These are phyloP conservation scores for Cantharis rustica DNA, from an alignment of 2,888 invertebrate genomes.

Conservation along the genomic window DNA sequence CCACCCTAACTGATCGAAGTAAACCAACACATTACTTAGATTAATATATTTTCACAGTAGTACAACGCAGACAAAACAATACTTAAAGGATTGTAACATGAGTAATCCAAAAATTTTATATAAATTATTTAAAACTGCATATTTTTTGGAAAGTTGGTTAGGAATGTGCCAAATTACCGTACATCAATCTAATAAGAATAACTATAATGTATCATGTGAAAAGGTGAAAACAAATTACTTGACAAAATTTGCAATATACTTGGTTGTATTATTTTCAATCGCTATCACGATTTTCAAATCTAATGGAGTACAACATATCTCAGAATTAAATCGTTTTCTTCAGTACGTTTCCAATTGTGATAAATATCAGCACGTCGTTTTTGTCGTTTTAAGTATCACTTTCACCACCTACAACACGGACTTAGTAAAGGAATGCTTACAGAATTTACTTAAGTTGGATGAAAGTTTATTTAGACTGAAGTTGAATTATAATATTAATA, in stretches of 20 bases:
- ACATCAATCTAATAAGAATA: not conserved
- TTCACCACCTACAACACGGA: too few relatives aligned
- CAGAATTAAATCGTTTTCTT: not conserved
- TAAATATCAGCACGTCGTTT: too few relatives aligned
- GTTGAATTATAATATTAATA: not conserved
- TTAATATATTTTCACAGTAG: not conserved
- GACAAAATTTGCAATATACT: not conserved
- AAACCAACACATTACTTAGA: too few relatives aligned
- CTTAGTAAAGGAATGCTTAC: too few relatives aligned
- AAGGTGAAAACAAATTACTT: not conserved
- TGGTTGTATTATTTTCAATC: not conserved
- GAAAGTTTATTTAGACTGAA: not conserved
- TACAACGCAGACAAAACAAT: not conserved
- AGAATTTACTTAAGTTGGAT: not conserved
- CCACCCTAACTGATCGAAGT: too few relatives aligned
- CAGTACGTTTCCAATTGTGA: not conserved
- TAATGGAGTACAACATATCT: not conserved
- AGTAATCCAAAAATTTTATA: not conserved
- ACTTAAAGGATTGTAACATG: not conserved
- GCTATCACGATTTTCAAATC: not conserved
- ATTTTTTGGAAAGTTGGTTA: not conserved
- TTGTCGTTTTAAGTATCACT: too few relatives aligned
- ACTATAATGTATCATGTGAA: not conserved
- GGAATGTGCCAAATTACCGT: not conserved
- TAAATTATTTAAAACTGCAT: not conserved